Base-by-base conservation (phyloP, 2,888 invertebrate species). In the Sarcophaga carnaria region DNA sequence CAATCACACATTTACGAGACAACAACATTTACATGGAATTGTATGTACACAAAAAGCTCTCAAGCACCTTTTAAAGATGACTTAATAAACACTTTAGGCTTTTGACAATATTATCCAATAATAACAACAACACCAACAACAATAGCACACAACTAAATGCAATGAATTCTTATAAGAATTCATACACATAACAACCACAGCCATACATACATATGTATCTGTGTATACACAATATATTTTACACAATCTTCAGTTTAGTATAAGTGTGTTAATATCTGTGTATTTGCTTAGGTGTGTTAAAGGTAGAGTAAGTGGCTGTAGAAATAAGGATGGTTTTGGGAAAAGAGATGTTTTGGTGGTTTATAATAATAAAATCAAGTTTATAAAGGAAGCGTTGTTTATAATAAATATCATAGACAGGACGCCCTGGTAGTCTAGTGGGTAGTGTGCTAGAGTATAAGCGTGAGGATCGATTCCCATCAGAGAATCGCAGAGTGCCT, bases 71-170 rank as follows among this genome's bases (percentile, higher is more conserved):
- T 79, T 84, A 78, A 84, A 87, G 75, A 87, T 84, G 87, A 84
- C 84, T 81, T 84, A 87, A 86, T 86, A 86, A 83, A 86, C 83
- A 86, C 86, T 86, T 86, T 77, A 80, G 83, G 86, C 86, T 77
- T 78, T 86, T 86, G 83, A 86, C 77, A 80, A 86, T 77, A 74
- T 86, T 77, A 83, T 64, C 77, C 64, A 71, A 77, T 64, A 77
- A 71, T 27, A 69, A 45, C 60, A 69, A 72, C 54, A 72, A 64
- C 22, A 67, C 60, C 8, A 54, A 2, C 49, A 22, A 22, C 22
- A 22, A 22, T 1, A 22, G 22, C 22, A 22, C 62, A 54, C 49
- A 81, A 72, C 45, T 12, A 72, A 63, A 76, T 63, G 59, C 37
- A 67, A 66, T 8, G 45, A 62, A 45, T 60, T 59, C 49, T 70